Percentiles rank a stretch among this genome's conserved stretches.
phyloP scores from a whole-genome alignment of 2,797 vertebrate genomes.

The Ctenopoma kingsleyae region DNA sequence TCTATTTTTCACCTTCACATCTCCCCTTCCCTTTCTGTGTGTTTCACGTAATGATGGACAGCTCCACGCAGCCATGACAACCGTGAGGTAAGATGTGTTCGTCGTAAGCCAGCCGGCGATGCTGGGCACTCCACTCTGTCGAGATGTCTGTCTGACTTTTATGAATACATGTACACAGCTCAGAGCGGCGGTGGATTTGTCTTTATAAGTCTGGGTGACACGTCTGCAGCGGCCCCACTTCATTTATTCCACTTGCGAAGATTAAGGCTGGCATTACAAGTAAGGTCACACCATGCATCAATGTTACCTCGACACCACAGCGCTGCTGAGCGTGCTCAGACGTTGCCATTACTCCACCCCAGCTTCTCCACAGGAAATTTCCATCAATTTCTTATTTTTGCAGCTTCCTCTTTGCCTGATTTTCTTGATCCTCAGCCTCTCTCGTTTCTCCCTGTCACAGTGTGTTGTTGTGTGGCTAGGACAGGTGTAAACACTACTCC shows the following conservation, averaged over 20 bases:
- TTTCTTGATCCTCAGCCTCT: slow-evolving; percentile 39
- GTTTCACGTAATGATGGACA: slow-evolving; percentile 69
- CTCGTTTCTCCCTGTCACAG: slow-evolving; percentile 33
- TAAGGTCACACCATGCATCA: slow-evolving; percentile 91
- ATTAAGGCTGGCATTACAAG: slow-evolving; percentile 90
- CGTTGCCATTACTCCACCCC: slow-evolving; percentile 68
- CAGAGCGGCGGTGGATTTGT: slow-evolving; percentile 84
- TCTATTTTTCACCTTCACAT: slow-evolving; percentile 55
- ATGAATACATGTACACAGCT: slow-evolving; percentile 86
- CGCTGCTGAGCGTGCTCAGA: slow-evolving; percentile 76
- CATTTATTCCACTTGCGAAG: slow-evolving; percentile 90
- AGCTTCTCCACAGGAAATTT: slow-evolving; percentile 75
- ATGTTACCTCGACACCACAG: slow-evolving; percentile 84
- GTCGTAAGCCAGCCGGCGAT: slow-evolving; percentile 53
- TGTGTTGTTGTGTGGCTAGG: slow-evolving; percentile 55
- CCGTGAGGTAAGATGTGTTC: slow-evolving; percentile 54
- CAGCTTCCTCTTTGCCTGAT: slow-evolving; percentile 46
- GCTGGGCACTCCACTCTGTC: slow-evolving; percentile 63
- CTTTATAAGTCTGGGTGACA: slow-evolving; percentile 88
- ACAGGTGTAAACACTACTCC: slow-evolving; percentile 78
- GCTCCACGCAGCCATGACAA: slow-evolving; percentile 70
- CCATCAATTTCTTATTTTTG: slow-evolving; percentile 72
- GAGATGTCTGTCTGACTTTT: slow-evolving; percentile 82
- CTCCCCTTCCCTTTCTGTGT: slow-evolving; percentile 36
- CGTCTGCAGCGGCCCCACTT: slow-evolving; percentile 84